Evolutionary conservation across 92 coral and sea anemone species (phyloP).

Genomic region (Muricea muricata): DNA sequence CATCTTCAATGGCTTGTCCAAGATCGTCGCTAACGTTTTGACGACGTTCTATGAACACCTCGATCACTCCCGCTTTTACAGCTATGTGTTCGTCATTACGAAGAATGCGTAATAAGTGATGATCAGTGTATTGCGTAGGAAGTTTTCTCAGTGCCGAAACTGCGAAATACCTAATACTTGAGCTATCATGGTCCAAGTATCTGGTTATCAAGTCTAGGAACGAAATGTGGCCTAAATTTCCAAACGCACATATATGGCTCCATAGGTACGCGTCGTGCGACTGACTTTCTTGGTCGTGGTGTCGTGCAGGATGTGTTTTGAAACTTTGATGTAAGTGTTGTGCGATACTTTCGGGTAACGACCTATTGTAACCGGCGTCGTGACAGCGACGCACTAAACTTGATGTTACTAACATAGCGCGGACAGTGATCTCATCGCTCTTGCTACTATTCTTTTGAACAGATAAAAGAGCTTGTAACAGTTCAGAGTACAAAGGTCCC

Average conservation of each 20-base stretch:
- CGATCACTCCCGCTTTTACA: slow-evolving; percentile 80
- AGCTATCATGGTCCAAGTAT: slow-evolving; percentile 78
- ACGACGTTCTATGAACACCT: slow-evolving; percentile 79
- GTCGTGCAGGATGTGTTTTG: slow-evolving; percentile 64
- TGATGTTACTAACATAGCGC: slow-evolving; percentile 78
- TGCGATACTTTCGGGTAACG: slow-evolving; percentile 64
- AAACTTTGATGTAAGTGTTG: slow-evolving; percentile 72
- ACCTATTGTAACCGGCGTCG: slow-evolving; percentile 69
- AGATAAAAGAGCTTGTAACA: slow-evolving; percentile 66
- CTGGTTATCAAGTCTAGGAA: slow-evolving; percentile 64
- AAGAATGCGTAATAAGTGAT: slow-evolving; percentile 60
- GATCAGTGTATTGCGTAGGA: slow-evolving; percentile 58
- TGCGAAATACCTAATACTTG: slow-evolving; percentile 76
- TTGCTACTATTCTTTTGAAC: slow-evolving; percentile 33
- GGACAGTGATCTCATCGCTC: slow-evolving; percentile 57
- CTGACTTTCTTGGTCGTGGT: slow-evolving; percentile 58
- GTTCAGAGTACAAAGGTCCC: slow-evolving; percentile 71
- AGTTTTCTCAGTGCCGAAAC: slow-evolving; percentile 86
- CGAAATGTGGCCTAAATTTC: slow-evolving; percentile 78
- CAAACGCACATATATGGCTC: slow-evolving; percentile 89
- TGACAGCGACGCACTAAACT: slow-evolving; percentile 64
- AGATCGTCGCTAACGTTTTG: slow-evolving; percentile 59
- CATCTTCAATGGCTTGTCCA: slow-evolving; percentile 72
- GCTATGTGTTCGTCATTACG: slow-evolving; percentile 74
- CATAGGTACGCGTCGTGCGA: slow-evolving; percentile 72